Evolutionary conservation across 2,797 vertebrate species (phyloP).

Genomic region (Tauraco hartlaubi): DNA sequence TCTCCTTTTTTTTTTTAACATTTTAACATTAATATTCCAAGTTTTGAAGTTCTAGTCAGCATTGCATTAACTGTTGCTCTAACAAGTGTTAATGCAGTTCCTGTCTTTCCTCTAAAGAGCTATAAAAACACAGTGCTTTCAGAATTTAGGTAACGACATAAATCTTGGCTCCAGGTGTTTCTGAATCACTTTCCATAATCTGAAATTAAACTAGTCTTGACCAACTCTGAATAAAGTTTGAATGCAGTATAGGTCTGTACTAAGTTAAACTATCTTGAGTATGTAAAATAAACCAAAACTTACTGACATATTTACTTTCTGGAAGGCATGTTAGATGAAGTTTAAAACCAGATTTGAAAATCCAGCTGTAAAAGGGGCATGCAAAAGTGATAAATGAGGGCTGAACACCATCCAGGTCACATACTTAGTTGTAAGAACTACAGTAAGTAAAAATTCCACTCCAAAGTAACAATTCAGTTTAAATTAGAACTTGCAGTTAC

Average conservation of each 20-base stretch:
- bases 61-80: conserved; percentile 75
- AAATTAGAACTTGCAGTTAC: conserved; percentile 44
- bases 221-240: conserved; percentile 59
- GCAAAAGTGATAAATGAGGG: conserved; percentile 71
- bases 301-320: conserved; percentile 76
- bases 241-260: conserved; percentile 57
- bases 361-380: conserved; percentile 71
- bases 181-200: conserved; percentile 73
- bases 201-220: conserved; percentile 69
- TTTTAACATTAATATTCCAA: conserved; percentile 63
- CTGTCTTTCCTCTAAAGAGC: conserved; percentile 80
- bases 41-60: conserved; percentile 69
- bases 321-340: conserved; percentile 63
- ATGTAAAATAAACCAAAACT: conserved; percentile 74
- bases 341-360: conserved; percentile 79
- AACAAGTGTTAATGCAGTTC: conserved; percentile 83
- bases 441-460: conserved; percentile 41
- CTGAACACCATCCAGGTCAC: conserved; percentile 61
- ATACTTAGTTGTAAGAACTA: conserved; percentile 29
- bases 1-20: background rate
- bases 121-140: conserved; percentile 78
- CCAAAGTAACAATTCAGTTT: conserved; percentile 43
- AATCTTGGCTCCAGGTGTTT: conserved; percentile 84
- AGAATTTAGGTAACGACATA: conserved; percentile 77
- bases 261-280: conserved; percentile 54